phyloP scores from a whole-genome alignment of 2,113 vertebrate genomes.

The Lipophrys pholis region DNA sequence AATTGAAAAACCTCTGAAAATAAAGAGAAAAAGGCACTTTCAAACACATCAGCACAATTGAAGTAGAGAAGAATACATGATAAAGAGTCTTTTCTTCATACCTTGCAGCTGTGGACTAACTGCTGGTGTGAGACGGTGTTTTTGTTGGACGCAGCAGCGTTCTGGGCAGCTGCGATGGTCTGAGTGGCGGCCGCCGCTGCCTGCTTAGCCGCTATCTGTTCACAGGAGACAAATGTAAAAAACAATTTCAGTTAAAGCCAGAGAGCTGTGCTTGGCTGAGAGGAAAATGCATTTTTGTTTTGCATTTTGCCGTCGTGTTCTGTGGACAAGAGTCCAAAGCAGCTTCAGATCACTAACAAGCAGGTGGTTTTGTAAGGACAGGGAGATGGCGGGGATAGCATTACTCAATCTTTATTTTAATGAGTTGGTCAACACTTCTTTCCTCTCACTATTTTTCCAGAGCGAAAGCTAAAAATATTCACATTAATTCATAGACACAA shows the following conservation, averaged over 20 bases:
- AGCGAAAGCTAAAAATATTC: constrained; percentile 36
- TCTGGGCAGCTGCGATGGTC: constrained; percentile 97
- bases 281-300: constrained; percentile 13
- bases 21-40: background rate
- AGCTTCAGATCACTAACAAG: constrained; percentile 32
- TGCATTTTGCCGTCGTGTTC: constrained; percentile 24
- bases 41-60: background rate
- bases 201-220: constrained; percentile 95
- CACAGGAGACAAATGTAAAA: constrained; percentile 44
- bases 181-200: constrained; percentile 97
- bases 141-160: constrained; percentile 96
- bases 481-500: constrained; percentile 40
- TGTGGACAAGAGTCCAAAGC: constrained; percentile 24
- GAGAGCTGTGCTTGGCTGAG: constrained; percentile 16
- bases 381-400: constrained; percentile 1
- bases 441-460: constrained; percentile 2
- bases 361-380: constrained; percentile 26
- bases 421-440: constrained; percentile 11
- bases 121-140: constrained; percentile 95
- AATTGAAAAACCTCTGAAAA: too few species aligned
- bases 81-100: constrained; percentile 64
- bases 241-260: constrained; percentile 35
- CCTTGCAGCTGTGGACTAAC: constrained; percentile 98
- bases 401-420: constrained; percentile 31
- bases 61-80: background rate